Base-by-base conservation (phyloP, 2,797 vertebrate genomes). In the Eurystomus glaucurus region DNA sequence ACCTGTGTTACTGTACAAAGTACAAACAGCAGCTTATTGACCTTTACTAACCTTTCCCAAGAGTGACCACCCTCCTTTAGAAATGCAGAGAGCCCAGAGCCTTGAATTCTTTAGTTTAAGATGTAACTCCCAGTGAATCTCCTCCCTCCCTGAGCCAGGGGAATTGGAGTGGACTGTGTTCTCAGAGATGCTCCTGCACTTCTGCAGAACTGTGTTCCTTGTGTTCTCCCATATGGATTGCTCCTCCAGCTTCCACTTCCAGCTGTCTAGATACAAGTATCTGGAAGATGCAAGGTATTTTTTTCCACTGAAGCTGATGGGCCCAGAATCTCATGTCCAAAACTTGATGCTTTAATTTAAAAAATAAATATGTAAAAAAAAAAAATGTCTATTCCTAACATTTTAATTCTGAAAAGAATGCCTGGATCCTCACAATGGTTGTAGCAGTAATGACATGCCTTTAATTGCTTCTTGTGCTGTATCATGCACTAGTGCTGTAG, bases 291-390 rank as follows among this genome's bases (percentile, higher is more conserved):
- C 6, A 3, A 2, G 10, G 20, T 62, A 9, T 29, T 79, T 51
- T 74, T 72, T 79, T 50, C 39, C 37, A 35, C 39, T 25, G 45
- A 57, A 83, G 55, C 28, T 48, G n/a, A 12, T 37, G 46, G 37
- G 9, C 61, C 52, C 55, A 25, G 52, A 46, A 12, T 70, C 45
- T 55, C 20, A 6, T 4, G 11, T 43, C 29, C 48, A 72, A 72
- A 62, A 52, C 41, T 41, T 8, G 10, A 58, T 92, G 72, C 50
- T 97, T 97, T 93, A 65, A 90, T 95, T 96, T 80, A 64, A 50
- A 60, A 57, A 85, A 54, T 2, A 69, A 57, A 6, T 10, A 15
- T 14, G 9, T 41, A 5, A 22, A 74, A 72, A 20, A 39, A 87
- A 60, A 88, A 12, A 69, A 83, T 85, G 77, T 70, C 35, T 69